Conservation (phyloP, 2,888 invertebrate species). For the Pterobdella sp. region DNA sequence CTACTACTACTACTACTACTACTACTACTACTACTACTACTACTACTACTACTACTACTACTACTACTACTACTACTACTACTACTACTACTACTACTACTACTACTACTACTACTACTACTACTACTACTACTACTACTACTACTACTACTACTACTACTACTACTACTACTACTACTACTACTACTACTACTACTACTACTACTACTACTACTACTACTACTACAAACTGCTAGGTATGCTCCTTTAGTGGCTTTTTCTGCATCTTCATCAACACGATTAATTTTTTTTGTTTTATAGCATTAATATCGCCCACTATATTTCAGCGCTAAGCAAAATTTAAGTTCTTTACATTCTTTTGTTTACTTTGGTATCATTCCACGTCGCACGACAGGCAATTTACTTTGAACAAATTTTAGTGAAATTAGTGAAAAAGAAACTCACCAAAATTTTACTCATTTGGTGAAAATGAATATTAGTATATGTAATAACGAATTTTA, state of each 20-base stretch:
- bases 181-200: constrained; percentile 3
- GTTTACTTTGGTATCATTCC: too few relatives aligned
- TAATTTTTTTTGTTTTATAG: too few relatives aligned
- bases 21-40: constrained; percentile 22
- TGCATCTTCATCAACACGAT: neutral
- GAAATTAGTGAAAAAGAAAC: too few relatives aligned
- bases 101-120: neutral
- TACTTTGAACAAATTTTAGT: too few relatives aligned
- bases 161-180: neutral
- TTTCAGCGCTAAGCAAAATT: too few relatives aligned
- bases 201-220: constrained; percentile 3
- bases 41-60: constrained; percentile 13
- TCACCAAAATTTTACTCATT: too few relatives aligned
- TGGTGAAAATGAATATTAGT: too few relatives aligned
- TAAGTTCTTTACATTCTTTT: too few relatives aligned
- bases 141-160: neutral
- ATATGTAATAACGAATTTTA: too few relatives aligned
- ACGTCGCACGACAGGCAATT: too few relatives aligned
- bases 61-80: constrained; percentile 23
- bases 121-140: constrained; percentile 3
- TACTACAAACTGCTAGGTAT: neutral
- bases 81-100: neutral
- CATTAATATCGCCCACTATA: too few relatives aligned
- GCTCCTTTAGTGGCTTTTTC: neutral
- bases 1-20: constrained; percentile 17